Evolutionary conservation across 2,888 invertebrate species (phyloP), one percentile per base, ranked within the genome.

Genomic region (Branchipolynoe longqiensis): DNA sequence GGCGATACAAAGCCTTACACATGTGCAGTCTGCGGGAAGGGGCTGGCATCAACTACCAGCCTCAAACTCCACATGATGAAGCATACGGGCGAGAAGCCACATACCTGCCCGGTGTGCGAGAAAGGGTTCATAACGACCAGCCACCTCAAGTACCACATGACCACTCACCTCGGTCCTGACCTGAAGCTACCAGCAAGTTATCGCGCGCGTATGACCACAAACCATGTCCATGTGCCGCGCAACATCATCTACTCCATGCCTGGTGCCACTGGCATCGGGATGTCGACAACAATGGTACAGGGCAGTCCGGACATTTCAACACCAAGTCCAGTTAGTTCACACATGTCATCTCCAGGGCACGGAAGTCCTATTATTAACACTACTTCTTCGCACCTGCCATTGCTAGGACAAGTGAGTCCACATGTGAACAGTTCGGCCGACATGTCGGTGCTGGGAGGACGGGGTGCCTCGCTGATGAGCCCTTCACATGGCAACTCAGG

Each of bases 61-160:
- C 78, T 78, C 4, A 78, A 78, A 48, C 48, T 78, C 14, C 78
- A 78, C 28, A 78, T 78, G 78, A 78, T 78, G 78, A 78, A 78
- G 48, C 78, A 78, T 33, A 78, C 78, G 14, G 78, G 85, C 22
- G 73, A 85, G 31, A 82, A 64, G 33, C 85, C 85, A n/a, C 82
- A 85, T 28, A 83, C 48, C 22, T 85, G 85, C 33, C 62, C 36
- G 0, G 83, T 82, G 31, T 81, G 85, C 56, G 58, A 78, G 31
- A 73, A 85, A 36, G 85, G 85, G 38, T 81, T 78, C 78, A 78
- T 78, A 41, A 78, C 78, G n/a, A 78, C 78, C 48, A 78, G 78
- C 48, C 78, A 78, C 54, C 78, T 78, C 28, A 78, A 78, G 78
- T 78, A 78, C 48, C 78, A 78, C 28, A 78, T 78, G 78, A 78